These are phyloP conservation scores for Pterophyllum scalare DNA, from an alignment of 2,113 vertebrate genomes.

Conservation along the genomic window DNA sequence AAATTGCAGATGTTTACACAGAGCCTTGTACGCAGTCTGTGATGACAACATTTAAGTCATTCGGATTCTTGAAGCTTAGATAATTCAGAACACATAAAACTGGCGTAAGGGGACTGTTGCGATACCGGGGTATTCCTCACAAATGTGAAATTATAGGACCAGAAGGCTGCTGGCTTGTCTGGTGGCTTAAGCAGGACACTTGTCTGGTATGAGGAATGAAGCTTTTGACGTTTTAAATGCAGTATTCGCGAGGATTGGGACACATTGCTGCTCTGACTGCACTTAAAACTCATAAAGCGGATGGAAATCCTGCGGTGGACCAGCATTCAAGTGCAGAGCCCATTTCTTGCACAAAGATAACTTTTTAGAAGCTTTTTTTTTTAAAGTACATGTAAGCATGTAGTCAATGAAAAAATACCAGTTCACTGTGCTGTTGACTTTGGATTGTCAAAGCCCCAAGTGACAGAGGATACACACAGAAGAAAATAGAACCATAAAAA, in stretches of 20 bases:
- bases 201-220: slow-evolving; percentile 4
- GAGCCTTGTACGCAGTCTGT: not conserved
- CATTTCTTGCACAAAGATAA: not conserved
- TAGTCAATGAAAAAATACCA: not conserved
- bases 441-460: slow-evolving; percentile 12
- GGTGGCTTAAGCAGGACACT: slow-evolving; percentile 29
- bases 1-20: not conserved
- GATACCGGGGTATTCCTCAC: no score
- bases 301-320: slow-evolving; percentile 17
- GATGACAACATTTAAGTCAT: not conserved
- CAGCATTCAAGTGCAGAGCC: not conserved
- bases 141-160: not conserved
- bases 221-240: slow-evolving; percentile 43
- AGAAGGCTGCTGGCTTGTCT: not conserved
- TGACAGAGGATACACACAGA: not conserved
- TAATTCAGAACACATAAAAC: not conserved
- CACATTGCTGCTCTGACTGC: slow-evolving; percentile 13
- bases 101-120: accelerated
- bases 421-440: slow-evolving; percentile 7
- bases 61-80: not conserved
- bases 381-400: not conserved
- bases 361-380: not conserved
- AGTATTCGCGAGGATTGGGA: slow-evolving; percentile 19
- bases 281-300: slow-evolving; percentile 26
- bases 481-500: slow-evolving; percentile 36